Evolutionary conservation across 2,888 invertebrate genomes (phyloP).

Genomic region (Aporophyla nigra): DNA sequence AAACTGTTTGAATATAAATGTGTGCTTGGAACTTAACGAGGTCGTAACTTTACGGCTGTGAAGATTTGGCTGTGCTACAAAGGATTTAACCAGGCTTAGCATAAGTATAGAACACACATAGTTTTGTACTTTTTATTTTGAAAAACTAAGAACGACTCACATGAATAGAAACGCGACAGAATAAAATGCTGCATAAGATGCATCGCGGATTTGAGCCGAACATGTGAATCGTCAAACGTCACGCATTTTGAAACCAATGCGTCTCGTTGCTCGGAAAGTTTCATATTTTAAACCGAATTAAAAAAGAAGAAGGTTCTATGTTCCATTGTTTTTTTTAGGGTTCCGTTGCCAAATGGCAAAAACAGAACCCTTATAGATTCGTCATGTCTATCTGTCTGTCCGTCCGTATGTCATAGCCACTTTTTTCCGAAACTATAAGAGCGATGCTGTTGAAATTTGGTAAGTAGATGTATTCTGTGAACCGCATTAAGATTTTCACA

Average conservation of each 20-base stretch:
- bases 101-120: background rate
- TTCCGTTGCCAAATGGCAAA: too few relatives aligned
- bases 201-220: background rate
- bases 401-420: too few relatives aligned
- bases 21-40: slow-evolving; percentile 5
- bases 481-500: too few relatives aligned
- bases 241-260: slow-evolving; percentile 23
- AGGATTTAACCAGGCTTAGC: slow-evolving; percentile 10
- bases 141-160: background rate
- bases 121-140: background rate
- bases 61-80: slow-evolving; percentile 9
- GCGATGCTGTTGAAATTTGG: too few relatives aligned
- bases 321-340: too few relatives aligned
- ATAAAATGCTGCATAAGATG: background rate
- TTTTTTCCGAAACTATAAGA: too few relatives aligned
- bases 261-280: background rate
- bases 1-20: slow-evolving; percentile 8
- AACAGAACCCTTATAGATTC: too few relatives aligned
- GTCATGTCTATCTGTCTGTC: too few relatives aligned
- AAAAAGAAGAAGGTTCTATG: too few relatives aligned
- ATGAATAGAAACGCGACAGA: background rate
- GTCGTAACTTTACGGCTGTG: slow-evolving; percentile 8
- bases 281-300: too few relatives aligned
- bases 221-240: slow-evolving; percentile 32
- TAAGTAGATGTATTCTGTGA: too few relatives aligned